phyloP scores from a whole-genome alignment of 2,113 vertebrate species.

The Silurus meridionalis region DNA sequence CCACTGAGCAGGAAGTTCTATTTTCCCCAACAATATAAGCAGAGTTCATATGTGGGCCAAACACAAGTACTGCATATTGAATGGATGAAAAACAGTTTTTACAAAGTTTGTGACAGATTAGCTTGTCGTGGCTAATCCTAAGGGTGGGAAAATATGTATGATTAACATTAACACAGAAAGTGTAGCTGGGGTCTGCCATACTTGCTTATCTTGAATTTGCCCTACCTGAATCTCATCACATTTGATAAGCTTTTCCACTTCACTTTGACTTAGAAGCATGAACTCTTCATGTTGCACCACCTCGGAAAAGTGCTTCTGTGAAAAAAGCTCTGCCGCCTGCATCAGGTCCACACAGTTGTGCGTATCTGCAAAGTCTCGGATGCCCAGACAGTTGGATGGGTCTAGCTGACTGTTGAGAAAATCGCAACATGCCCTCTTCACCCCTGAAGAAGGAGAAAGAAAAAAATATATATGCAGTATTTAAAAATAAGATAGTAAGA shows the following conservation, averaged over 20 bases:
- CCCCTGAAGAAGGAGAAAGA: conserved; percentile 72
- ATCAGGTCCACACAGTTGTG: conserved; percentile 97
- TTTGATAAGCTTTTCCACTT: conserved; percentile 97
- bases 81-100: not conserved
- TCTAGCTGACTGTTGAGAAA: conserved; percentile 97
- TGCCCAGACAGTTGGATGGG: conserved; percentile 97
- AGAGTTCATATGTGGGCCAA: not conserved
- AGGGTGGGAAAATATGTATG: not conserved
- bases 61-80: not conserved
- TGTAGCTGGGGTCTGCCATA: not conserved
- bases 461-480: not conserved
- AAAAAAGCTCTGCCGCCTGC: conserved; percentile 96
- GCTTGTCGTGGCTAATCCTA: not conserved
- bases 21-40: not conserved
- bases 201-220: not conserved
- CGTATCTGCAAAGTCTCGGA: conserved; percentile 98
- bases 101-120: not conserved
- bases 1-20: not conserved
- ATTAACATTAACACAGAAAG: not conserved
- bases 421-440: conserved; percentile 97
- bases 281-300: conserved; percentile 99
- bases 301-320: conserved; percentile 97
- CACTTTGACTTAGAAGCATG: conserved; percentile 92
- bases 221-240: conserved; percentile 98
- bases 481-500: not conserved